Percentiles rank a stretch among this genome's conserved stretches.
Conservation (phyloP, 2,113 vertebrate species). For the human region DNA sequence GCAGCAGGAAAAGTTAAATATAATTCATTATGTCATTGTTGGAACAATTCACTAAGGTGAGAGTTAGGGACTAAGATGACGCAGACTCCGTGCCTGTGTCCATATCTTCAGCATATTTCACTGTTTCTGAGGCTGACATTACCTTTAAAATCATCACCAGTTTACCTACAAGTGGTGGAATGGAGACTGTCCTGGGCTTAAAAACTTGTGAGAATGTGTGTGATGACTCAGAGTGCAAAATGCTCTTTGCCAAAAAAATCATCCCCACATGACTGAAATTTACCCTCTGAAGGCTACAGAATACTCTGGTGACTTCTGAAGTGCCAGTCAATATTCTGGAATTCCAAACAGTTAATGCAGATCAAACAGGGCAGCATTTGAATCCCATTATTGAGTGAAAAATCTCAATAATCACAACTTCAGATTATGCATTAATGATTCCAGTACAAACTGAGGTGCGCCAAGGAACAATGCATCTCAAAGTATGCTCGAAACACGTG, state of each 20-base stretch:
- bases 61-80: too few species aligned
- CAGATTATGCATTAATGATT: not conserved
- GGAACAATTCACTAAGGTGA: too few species aligned
- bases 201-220: not conserved
- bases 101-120: not conserved
- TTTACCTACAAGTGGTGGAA: not conserved
- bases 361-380: not conserved
- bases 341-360: not conserved
- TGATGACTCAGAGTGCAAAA: not conserved
- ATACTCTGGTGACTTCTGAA: not conserved
- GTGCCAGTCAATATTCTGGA: not conserved
- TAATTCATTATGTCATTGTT: not conserved
- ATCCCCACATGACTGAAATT: not conserved
- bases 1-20: not conserved
- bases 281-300: not conserved
- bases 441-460: not conserved
- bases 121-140: not conserved
- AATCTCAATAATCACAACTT: not conserved
- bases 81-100: fast-evolving
- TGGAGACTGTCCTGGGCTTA: not conserved
- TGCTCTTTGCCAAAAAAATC: not conserved
- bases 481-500: not conserved
- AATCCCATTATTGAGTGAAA: not conserved
- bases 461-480: not conserved
- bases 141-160: not conserved